Base-by-base conservation (phyloP, 1,140 invertebrate species). In the Drosophila virilis region DNA sequence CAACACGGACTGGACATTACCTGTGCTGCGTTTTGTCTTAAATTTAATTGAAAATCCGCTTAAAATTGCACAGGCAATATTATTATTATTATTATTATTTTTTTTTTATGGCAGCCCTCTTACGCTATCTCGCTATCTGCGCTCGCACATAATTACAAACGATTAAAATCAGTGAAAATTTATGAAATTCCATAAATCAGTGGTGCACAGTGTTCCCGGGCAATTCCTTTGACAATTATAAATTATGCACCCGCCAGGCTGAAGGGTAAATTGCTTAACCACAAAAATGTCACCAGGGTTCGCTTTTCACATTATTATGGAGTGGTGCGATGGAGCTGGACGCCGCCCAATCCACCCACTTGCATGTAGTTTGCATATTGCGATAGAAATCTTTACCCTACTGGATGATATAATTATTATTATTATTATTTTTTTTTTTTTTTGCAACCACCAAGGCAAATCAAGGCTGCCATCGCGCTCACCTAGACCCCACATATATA, bases 121-220 rank as follows among this genome's bases (percentile, higher is more conserved):
- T 52, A 15, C 38, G 17, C 37, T 51, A 37, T 69, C 55, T 69
- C 55, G 32, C 35, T 28, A n/a, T 12, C 15, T 13, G n/a, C 40
- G 43, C 33, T 58, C 51, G 58, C 54, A 51, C 65, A 68, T 89
- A 89, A 89, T 89, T 89, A 89, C 85, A 84, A 89, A 62, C 80
- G 84, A 89, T 89, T 89, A 89, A 89, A 89, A 89, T 89, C 84
- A 78, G 84, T 78, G 77, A 40, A 89, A 84, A 89, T 89, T 89
- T 89, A 89, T 89, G 82, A 89, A 89, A 89, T 89, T 89, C 77
- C 80, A 89, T 89, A 89, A 89, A 89, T 89, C 84, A 89, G 85
- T 54, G 66, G 51, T 54, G n/a, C 32, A 43, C 52, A 43, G 52
- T 32, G 40, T 13, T 73, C 52, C 54, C 37, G 33, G 68, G 51